phyloP scores from a whole-genome alignment of 2,888 invertebrate genomes.

The Zelleria hepariella region DNA sequence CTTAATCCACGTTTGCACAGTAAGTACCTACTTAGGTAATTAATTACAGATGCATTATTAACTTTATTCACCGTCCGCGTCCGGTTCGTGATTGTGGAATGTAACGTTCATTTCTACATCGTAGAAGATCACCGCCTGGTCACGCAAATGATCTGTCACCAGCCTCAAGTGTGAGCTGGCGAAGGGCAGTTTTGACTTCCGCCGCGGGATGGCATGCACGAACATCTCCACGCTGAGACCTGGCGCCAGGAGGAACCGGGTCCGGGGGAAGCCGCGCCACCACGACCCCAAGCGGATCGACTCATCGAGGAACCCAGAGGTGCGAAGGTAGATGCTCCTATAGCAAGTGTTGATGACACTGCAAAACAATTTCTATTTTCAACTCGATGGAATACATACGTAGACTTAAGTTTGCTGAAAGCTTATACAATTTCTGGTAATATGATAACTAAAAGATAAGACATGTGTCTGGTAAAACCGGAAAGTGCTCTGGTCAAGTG shows the following conservation, averaged over 20 bases:
- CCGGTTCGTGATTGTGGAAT: constrained; percentile 30
- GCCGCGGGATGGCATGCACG: constrained; percentile 33
- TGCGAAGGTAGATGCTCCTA: constrained; percentile 36
- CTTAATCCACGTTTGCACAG: too few species aligned
- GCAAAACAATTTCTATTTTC: constrained; percentile 6
- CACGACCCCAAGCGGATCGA: constrained; percentile 35
- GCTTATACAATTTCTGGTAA: not conserved
- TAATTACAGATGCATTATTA: too few species aligned
- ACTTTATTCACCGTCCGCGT: not conserved
- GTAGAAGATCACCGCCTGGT: constrained; percentile 39
- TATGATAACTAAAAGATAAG: too few species aligned
- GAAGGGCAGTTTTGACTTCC: constrained; percentile 22
- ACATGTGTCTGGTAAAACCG: too few species aligned
- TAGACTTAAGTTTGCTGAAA: not conserved
- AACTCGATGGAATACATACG: not conserved
- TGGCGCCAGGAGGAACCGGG: constrained; percentile 32
- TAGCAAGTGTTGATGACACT: constrained; percentile 39
- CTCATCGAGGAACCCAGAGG: constrained; percentile 40
- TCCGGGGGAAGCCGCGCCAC: constrained; percentile 42
- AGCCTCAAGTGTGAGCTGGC: constrained; percentile 34
- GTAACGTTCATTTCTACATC: constrained; percentile 34
- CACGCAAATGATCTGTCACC: constrained; percentile 39
- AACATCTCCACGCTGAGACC: constrained; percentile 32
- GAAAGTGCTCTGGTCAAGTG: too few species aligned
- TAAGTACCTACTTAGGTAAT: too few species aligned